Evolutionary conservation across 2,113 vertebrate genomes (phyloP).

Genomic region (Rostratula benghalensis): DNA sequence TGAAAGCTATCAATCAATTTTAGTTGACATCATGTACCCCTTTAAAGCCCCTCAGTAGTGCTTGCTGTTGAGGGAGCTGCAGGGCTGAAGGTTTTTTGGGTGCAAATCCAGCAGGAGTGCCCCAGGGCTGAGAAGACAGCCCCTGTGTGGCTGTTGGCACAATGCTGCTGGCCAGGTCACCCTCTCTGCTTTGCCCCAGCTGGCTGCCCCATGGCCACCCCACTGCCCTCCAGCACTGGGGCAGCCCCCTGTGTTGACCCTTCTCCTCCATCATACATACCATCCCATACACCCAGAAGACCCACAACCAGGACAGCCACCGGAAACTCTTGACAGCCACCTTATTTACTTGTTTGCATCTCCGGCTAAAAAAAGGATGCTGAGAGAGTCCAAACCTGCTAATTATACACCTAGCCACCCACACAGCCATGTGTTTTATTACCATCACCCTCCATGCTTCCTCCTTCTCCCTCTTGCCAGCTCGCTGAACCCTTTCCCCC

Average conservation of each 20-base stretch:
- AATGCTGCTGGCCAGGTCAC: neutral
- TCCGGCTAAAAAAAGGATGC: neutral
- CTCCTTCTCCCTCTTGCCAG: neutral
- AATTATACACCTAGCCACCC: constrained; percentile 28
- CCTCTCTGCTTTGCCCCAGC: neutral
- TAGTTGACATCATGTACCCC: neutral
- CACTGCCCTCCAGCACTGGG: neutral
- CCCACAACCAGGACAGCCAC: neutral
- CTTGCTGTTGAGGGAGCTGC: neutral
- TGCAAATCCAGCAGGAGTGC: neutral
- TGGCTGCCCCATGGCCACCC: neutral
- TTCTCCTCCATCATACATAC: neutral
- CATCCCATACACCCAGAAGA: neutral
- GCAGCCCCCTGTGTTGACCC: neutral
- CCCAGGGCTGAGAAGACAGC: neutral
- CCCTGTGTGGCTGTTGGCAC: neutral
- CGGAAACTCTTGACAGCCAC: neutral
- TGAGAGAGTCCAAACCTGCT: neutral
- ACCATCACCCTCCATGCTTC: neutral
- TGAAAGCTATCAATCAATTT: neutral
- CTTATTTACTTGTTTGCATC: neutral
- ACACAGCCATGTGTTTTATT: neutral
- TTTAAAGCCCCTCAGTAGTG: neutral
- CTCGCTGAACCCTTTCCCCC: neutral
- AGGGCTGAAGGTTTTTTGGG: neutral